Evolutionary conservation across 2,113 vertebrate genomes (phyloP).

Genomic region (Hippocampus guttulatus): DNA sequence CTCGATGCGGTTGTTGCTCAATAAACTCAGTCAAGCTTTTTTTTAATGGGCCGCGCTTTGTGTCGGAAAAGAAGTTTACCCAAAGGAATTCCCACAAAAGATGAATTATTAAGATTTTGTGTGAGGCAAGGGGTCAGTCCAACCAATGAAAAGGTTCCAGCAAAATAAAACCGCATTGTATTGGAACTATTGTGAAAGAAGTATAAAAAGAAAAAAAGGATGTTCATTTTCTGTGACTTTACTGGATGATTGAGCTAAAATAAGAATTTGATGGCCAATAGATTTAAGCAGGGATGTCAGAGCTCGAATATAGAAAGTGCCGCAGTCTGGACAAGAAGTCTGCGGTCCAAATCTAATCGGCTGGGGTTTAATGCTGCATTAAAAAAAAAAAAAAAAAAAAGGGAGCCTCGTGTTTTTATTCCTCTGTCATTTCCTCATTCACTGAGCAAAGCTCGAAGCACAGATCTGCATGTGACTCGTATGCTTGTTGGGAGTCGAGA

Average conservation of each 20-base stretch:
- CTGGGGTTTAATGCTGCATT: slow-evolving; percentile 8
- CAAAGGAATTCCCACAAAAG: background rate
- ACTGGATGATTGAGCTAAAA: background rate
- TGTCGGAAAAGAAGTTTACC: background rate
- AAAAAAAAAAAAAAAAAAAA: slow-evolving; percentile 4
- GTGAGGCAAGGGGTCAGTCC: background rate
- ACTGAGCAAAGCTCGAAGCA: slow-evolving; percentile 18
- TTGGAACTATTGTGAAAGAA: background rate
- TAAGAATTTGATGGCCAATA: background rate
- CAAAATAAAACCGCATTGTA: background rate
- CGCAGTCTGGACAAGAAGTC: slow-evolving; percentile 3
- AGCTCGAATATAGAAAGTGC: background rate
- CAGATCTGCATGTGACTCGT: slow-evolving; percentile 7
- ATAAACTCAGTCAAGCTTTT: background rate
- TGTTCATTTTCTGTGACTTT: background rate
- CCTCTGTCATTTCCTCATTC: slow-evolving; percentile 11
- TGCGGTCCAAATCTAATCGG: slow-evolving; percentile 6
- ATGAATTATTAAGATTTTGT: background rate
- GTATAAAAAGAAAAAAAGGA: background rate
- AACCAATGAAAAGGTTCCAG: background rate
- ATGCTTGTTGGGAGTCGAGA: slow-evolving; percentile 15
- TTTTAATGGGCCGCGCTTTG: background rate
- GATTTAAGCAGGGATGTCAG: background rate
- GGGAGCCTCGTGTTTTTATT: background rate
- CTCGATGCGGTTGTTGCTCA: background rate